phyloP scores from a whole-genome alignment of 2,113 vertebrate species.

The Dromaius novaehollandiae region DNA sequence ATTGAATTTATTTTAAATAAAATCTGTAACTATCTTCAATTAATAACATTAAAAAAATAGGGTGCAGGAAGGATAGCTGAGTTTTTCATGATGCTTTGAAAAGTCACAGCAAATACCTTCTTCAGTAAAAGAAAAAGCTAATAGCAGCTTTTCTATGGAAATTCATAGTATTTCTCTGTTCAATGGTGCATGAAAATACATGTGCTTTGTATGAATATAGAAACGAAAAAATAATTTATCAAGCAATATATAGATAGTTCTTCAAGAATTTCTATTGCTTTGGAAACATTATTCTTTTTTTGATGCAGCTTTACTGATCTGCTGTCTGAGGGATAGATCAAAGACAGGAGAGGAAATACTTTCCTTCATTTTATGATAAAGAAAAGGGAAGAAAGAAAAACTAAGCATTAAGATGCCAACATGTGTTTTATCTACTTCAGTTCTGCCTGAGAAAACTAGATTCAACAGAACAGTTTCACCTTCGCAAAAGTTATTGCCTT shows the following conservation, averaged over 20 bases:
- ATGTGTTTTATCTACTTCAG: neutral
- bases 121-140: slow-evolving; percentile 16
- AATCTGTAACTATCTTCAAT: neutral
- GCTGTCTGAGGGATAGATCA: neutral
- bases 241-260: neutral
- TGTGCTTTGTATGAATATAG: slow-evolving; percentile 5
- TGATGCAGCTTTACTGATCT: neutral
- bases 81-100: neutral
- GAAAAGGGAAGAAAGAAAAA: neutral
- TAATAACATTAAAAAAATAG: neutral
- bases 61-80: neutral
- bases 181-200: slow-evolving; percentile 24
- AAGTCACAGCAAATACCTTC: neutral
- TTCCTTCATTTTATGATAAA: neutral
- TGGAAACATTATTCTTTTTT: neutral
- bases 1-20: neutral
- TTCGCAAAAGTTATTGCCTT: neutral
- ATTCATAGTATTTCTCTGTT: slow-evolving; percentile 17
- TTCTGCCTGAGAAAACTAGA: neutral
- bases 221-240: slow-evolving; percentile 44
- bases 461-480: neutral
- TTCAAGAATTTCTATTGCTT: neutral
- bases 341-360: neutral
- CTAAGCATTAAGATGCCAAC: neutral
- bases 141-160: slow-evolving; percentile 18